A percentile compares a stretch with the other conserved stretches of the same genome.
Evolutionary conservation across 2,113 vertebrate species (phyloP).

Genomic region (Dasyurus viverrinus): DNA sequence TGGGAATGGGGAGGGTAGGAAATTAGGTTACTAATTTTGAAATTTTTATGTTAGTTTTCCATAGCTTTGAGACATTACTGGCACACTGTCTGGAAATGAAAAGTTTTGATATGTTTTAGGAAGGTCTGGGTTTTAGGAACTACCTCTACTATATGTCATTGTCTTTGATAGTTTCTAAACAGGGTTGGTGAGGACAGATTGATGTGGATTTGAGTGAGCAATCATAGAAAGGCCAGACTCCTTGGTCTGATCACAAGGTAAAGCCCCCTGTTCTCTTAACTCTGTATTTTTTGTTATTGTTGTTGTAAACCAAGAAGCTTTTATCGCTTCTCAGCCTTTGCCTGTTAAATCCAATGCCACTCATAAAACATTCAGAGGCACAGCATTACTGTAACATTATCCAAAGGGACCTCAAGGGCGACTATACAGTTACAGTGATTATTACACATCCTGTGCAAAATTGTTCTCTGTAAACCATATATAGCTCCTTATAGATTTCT

Average conservation of each 20-base stretch:
- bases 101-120: conserved; percentile 41
- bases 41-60: conserved; percentile 57
- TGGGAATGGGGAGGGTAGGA: conserved; percentile 52
- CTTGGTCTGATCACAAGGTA: conserved; percentile 33
- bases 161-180: not conserved
- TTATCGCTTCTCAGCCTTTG: conserved; percentile 70
- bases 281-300: not conserved
- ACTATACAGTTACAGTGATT: conserved; percentile 54
- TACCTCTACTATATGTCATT: not conserved
- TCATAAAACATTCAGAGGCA: conserved; percentile 68
- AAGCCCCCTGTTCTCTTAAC: conserved; percentile 46
- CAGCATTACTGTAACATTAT: conserved; percentile 66
- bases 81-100: conserved; percentile 52
- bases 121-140: not conserved
- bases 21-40: conserved; percentile 64
- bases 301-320: conserved; percentile 66
- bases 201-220: not conserved
- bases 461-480: conserved; percentile 68
- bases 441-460: conserved; percentile 65
- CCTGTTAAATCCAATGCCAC: conserved; percentile 64
- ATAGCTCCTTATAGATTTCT: conserved; percentile 68
- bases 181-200: not conserved
- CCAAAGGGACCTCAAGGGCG: conserved; percentile 69
- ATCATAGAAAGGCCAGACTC: not conserved
- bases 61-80: conserved; percentile 67